Base-by-base conservation (phyloP, 2,888 invertebrate species). In the Watsonalla binaria region DNA sequence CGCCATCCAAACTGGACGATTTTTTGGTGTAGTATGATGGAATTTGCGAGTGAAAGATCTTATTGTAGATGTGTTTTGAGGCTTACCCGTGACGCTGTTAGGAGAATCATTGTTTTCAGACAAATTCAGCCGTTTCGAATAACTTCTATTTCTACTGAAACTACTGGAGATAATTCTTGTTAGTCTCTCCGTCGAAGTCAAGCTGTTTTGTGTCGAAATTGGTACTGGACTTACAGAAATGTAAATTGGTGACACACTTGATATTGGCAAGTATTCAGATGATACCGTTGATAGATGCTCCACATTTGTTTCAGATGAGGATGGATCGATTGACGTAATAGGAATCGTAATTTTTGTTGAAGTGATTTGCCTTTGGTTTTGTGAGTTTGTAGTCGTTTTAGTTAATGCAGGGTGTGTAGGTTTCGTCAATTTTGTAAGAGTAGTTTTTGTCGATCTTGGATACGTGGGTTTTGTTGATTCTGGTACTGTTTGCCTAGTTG, bases 1-100 rank as follows among this genome's bases (percentile, higher is more conserved):
- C 6, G 82, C 78, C 82, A 90, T 82, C 90, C 90, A 90, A 37
- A 84, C 76, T 2, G 87, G 88, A 63, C 82, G 86, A 7, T 59
- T 71, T 66, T 81, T 86, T 34, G 87, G 87, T 35, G 90, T 88
- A 2, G 88, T 87, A 45, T 78, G 78, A 56, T 86, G 76, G 62
- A 89, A 90, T 66, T 84, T 85, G 34, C 86, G 76, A 0, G 82
- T 83, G 37, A 69, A 70, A 35, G 78, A 74, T 60, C 82, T 78
- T 5, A 65, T 56, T 46, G 74, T 78, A 13, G 77, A 65, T 11
- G 74, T 64, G 0, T 67, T 60, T 34, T 81, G 83, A 45, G 78
- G 67, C 69, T 76, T 82, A 7, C 72, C 54, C 2, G 86, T 86
- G 0, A 89, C 84, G 59, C 83, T 89, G 53, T 90, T 90, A 0